These are phyloP conservation scores for Gallinago jamesoni DNA, from an alignment of 2,113 vertebrate species.

Conservation along the genomic window DNA sequence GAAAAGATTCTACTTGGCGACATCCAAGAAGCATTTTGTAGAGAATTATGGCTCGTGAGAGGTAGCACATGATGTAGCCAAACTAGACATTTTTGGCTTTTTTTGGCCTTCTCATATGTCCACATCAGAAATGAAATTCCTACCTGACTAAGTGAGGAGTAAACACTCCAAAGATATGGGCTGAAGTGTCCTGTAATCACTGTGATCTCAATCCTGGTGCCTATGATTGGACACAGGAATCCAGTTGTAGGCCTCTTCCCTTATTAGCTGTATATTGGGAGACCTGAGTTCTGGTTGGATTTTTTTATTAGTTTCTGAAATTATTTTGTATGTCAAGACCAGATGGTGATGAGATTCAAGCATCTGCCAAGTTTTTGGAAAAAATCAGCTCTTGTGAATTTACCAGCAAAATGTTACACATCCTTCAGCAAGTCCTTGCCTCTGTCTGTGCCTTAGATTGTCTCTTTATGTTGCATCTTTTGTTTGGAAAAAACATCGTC, in stretches of 20 bases:
- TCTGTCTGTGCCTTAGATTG: background rate
- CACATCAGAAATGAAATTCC: background rate
- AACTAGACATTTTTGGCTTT: too few species aligned
- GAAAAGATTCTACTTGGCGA: background rate
- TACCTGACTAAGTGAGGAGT: background rate
- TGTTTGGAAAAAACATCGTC: background rate
- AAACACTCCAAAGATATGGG: background rate
- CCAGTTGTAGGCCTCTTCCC: background rate
- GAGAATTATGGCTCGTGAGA: background rate
- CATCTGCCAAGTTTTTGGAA: background rate
- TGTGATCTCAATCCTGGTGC: background rate
- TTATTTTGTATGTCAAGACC: background rate
- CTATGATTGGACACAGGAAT: background rate
- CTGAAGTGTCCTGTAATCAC: background rate
- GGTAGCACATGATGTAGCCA: background rate
- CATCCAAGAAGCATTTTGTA: background rate
- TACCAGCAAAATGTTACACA: fast-evolving
- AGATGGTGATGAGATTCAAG: background rate
- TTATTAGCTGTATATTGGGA: background rate
- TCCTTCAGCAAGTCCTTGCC: background rate
- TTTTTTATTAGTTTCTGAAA: background rate
- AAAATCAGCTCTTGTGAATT: background rate
- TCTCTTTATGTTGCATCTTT: background rate
- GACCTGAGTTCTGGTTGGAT: background rate
- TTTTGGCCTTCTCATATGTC: background rate